A percentile compares a stretch with the other conserved stretches of the same genome.
These are phyloP conservation scores for Pseudorhombus dupliciocellatus DNA, from an alignment of 2,113 vertebrate genomes.

Conservation along the genomic window DNA sequence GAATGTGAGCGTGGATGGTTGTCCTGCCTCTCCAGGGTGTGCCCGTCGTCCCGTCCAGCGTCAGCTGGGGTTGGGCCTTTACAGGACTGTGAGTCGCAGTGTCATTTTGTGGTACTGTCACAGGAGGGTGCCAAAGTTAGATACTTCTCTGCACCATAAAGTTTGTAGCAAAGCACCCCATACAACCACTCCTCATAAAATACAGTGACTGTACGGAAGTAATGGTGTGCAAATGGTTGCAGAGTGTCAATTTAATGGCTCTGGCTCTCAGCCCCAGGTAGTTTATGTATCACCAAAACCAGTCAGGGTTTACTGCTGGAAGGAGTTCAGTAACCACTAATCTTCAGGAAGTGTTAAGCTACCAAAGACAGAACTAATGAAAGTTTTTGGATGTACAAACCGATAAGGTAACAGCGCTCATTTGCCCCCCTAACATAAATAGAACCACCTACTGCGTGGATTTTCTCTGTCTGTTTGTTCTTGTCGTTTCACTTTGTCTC, in stretches of 20 bases:
- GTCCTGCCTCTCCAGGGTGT: no score
- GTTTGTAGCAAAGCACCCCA: no score
- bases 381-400: neutral
- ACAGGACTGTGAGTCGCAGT: no score
- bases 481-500: neutral
- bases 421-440: neutral
- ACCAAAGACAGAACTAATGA: neutral
- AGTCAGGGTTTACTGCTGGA: neutral
- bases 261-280: neutral
- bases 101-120: no score
- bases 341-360: constrained; percentile 6
- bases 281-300: neutral
- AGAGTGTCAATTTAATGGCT: neutral
- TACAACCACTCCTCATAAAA: neutral
- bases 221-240: no score
- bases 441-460: neutral
- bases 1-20: no score
- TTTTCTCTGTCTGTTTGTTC: constrained; percentile 3
- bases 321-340: neutral
- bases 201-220: neutral
- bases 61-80: no score
- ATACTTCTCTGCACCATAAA: no score
- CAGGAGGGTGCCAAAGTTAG: no score
- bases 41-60: no score
- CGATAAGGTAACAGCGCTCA: neutral